Evolutionary conservation across 2,113 vertebrate genomes (phyloP), one percentile per base, ranked within the genome.

Genomic region (Dicentrarchus labrax): DNA sequence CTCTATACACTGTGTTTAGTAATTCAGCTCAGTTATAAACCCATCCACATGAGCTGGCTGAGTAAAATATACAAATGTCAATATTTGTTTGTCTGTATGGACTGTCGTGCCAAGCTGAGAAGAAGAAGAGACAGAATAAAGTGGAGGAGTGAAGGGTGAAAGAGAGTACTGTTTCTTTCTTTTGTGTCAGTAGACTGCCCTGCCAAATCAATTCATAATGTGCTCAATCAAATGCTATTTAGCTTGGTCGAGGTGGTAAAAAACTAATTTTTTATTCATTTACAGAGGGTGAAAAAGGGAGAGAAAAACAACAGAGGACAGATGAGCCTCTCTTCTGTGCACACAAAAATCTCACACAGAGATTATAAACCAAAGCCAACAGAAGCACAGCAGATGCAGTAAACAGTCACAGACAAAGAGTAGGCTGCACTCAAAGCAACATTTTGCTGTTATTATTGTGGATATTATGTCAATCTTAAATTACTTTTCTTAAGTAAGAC

Each of bases 391-490:
- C 84, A 72, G 78, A 86, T 56, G 70, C 75, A 53, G 62, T 47
- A 68, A 82, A 78, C 78, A 70, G 64, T 47, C 59, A 50, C 66
- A 51, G 77, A 81, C 72, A 65, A 77, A 41, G 65, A 85, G 6
- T 65, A 79, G 47, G 78, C 69, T 74, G 72, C 67, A 61, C 17
- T 16, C 72, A 30, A n/a, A 30, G 45, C n/a, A 19, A 69, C 50
- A 54, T 22, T 17, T 30, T 53, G 38, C 68, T 62, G 3, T 72
- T 68, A 15, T 77, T 22, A 62, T 16, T 0, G n/a, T 19, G 50
- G 41, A 51, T 50, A 43, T 76, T 66, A 21, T 67, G 24, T 11
- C 24, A 64, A 17, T 43, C 16, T 39, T 61, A 9, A 57, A 17
- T n/a, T 4, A 41, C 1, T n/a, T 6, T 21, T n/a, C 5, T 8